Evolutionary conservation across 2,113 vertebrate species (phyloP), one percentile per base, ranked within the genome.

Genomic region (Neogobius melanostomus): DNA sequence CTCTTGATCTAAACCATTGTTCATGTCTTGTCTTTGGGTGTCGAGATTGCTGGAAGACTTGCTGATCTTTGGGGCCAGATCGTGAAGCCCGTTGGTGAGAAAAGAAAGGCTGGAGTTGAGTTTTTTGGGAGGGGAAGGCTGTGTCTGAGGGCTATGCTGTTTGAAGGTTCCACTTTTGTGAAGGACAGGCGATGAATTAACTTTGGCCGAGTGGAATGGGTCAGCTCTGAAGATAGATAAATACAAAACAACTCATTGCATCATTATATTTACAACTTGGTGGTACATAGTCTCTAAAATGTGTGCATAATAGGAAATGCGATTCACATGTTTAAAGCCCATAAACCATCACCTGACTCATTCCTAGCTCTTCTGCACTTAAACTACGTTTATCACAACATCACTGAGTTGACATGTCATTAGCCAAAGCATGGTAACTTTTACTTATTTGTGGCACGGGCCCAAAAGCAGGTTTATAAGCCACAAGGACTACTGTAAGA

Each of bases 121-220:
- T 60, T 84, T 86, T 78, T 81, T 85, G 71, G 50, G 69, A 62
- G 76, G 69, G 16, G 79, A 80, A 42, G 84, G 64, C 59, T 61
- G 80, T 85, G 90, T 91, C 57, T 84, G 83, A 68, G 83, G 80
- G 71, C 81, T 86, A 69, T 80, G 85, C 72, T 76, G 81, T 85
- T 82, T 87, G 74, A 80, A 82, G 43, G 84, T 75, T 80, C 85
- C 75, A 82, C 76, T 77, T 64, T 67, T 68, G 76, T 74, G 69
- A 69, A 64, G 72, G 50, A 80, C 75, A 87, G 63, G 82, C n/a
- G 72, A 80, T 85, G 69, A 78, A 62, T 88, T 85, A 66, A 89
- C 72, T 72, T 85, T 86, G 81, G 77, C 76, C 71, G 90, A 89
- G 92, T 90, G 86, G 72, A 89, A 91, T 75, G 93, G 79, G 71